Evolutionary conservation across 2,888 invertebrate species (phyloP), one percentile per base, ranked within the genome.

Genomic region (Sarcophaga variegata): DNA sequence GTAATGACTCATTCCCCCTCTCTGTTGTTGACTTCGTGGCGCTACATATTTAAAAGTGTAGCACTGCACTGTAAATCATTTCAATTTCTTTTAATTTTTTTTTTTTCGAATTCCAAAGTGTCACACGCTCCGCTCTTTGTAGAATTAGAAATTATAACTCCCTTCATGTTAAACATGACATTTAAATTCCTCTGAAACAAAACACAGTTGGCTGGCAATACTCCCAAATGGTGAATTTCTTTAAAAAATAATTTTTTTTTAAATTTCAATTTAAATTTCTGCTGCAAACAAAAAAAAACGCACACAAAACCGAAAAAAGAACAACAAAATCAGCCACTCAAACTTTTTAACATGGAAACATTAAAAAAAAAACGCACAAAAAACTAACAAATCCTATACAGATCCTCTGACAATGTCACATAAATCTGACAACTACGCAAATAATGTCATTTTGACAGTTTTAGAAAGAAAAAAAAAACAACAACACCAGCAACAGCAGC

Each of bases 371-470:
- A 49, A 25, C 37, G 20, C 27, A 63, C n/a, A 62, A 64, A 64
- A 81, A 74, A 69, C 77, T 71, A 84, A 87, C 84, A 87, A 83
- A 84, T 81, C 81, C 84, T 84, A 63, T 79, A 82, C 87, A 84
- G 84, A 87, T 87, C 79, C 71, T 84, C 78, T 84, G 87, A 87
- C 87, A 87, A 69, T 81, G 86, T 85, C 85, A 88, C 87, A 89
- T 88, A 89, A 89, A 89, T 89, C 88, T 88, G 89, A 89, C 89
- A 89, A 88, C 88, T 89, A 89, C 89, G 89, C 88, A 88, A 88
- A 87, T 84, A 87, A 84, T 87, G 87, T 87, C 84, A 87, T 81
- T 86, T 86, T 86, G 86, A 83, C 86, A 86, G 83, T 83, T 81
- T 69, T 70, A 81, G 76, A 71, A 66, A 69, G 74, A 64, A 70